These are phyloP conservation scores for Botia kubotai DNA, from an alignment of 2,797 vertebrate genomes.

Conservation along the genomic window DNA sequence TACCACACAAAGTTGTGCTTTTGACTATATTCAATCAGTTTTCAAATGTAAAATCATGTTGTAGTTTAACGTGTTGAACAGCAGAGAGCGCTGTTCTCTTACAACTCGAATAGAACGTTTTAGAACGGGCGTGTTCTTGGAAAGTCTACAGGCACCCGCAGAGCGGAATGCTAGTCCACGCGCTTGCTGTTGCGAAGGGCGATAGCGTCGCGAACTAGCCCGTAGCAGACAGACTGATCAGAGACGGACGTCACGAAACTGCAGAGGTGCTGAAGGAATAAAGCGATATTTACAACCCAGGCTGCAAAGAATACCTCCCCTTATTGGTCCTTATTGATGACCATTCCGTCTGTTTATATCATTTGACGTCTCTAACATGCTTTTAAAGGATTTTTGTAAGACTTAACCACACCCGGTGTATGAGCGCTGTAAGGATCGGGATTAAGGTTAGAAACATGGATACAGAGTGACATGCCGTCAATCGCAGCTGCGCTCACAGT, in stretches of 20 bases:
- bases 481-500: constrained; percentile 11
- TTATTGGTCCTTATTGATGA: constrained; percentile 38
- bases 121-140: neutral
- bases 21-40: neutral
- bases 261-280: constrained; percentile 83
- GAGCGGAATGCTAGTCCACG: constrained; percentile 60
- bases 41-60: neutral
- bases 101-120: neutral
- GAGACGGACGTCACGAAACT: constrained; percentile 80
- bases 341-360: constrained; percentile 62
- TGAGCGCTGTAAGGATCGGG: constrained; percentile 68
- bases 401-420: constrained; percentile 76
- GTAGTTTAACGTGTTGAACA: neutral
- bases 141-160: constrained; percentile 59
- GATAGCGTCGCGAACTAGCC: constrained; percentile 74
- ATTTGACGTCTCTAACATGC: constrained; percentile 59
- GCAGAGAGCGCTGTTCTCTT: constrained; percentile 10
- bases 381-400: constrained; percentile 60
- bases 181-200: constrained; percentile 81
- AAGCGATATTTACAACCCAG: constrained; percentile 59
- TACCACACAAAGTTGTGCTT: no score
- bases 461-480: constrained; percentile 19
- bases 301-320: neutral
- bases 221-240: constrained; percentile 64
- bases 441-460: constrained; percentile 46